Percentiles rank a stretch among this genome's conserved stretches.
Conservation (phyloP, 2,888 invertebrate species). For the Epinotia ramella region DNA sequence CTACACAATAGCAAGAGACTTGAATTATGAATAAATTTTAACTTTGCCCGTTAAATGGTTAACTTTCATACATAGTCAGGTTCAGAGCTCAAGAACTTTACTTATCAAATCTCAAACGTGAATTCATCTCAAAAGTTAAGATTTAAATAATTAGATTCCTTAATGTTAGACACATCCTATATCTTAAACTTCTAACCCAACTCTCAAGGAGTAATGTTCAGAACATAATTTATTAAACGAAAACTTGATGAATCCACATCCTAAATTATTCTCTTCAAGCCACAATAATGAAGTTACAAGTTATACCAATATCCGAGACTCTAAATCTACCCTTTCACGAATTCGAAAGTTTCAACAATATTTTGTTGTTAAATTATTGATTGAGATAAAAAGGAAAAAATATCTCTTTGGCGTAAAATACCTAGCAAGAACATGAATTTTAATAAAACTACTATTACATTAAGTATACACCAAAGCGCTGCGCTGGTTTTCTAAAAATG, state of each 20-base stretch:
- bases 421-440: too few species aligned
- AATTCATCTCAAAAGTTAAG: background rate
- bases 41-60: too few species aligned
- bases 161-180: background rate
- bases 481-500: too few species aligned
- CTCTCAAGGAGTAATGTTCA: background rate
- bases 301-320: background rate
- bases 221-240: background rate
- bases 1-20: too few species aligned
- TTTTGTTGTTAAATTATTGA: background rate
- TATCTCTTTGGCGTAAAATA: too few species aligned
- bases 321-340: background rate
- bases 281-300: slow-evolving; percentile 6
- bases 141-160: background rate
- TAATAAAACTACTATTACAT: too few species aligned
- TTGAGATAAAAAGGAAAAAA: too few species aligned
- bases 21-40: too few species aligned
- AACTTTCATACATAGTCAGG: too few species aligned
- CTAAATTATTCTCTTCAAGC: background rate
- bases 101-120: background rate
- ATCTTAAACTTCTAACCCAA: background rate
- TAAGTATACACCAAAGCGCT: too few species aligned
- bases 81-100: background rate
- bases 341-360: background rate
- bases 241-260: background rate